These are phyloP conservation scores for Syrmaticus mikado DNA, from an alignment of 2,113 vertebrate genomes.

Conservation along the genomic window DNA sequence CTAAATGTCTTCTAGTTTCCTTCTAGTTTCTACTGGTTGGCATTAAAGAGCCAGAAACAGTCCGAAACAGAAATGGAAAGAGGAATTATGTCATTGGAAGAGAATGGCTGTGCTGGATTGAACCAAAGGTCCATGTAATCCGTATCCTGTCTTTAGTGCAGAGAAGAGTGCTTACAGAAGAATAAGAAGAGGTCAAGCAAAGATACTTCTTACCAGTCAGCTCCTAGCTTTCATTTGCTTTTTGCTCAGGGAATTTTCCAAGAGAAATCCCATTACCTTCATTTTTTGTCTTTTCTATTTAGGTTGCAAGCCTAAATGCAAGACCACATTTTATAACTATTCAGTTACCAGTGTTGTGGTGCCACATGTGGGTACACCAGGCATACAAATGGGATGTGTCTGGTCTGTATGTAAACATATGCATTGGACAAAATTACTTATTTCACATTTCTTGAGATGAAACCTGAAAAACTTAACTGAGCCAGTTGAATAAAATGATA, in stretches of 20 bases:
- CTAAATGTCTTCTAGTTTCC: neutral
- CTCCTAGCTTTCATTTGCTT: neutral
- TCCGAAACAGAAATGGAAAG: neutral
- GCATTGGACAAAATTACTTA: neutral
- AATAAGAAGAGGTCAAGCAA: neutral
- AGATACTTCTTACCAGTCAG: neutral
- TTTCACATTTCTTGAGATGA: neutral
- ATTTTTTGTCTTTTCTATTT: neutral
- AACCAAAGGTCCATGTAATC: neutral
- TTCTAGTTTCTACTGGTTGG: neutral
- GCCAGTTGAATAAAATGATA: neutral
- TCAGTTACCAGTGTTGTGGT: neutral
- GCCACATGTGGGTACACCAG: neutral
- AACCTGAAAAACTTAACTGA: neutral
- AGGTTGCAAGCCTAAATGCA: neutral
- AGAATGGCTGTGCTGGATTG: neutral
- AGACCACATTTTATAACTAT: neutral
- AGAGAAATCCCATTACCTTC: neutral
- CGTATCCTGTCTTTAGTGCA: neutral
- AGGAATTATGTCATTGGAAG: neutral
- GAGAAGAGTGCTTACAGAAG: neutral
- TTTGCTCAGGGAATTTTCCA: neutral
- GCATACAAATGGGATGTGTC: fast-evolving
- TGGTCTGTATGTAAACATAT: neutral
- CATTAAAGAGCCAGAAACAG: neutral